Percentiles rank a stretch among this genome's conserved stretches.
These are phyloP conservation scores for Junco hyemalis DNA, from an alignment of 2,113 vertebrate species.

Conservation along the genomic window DNA sequence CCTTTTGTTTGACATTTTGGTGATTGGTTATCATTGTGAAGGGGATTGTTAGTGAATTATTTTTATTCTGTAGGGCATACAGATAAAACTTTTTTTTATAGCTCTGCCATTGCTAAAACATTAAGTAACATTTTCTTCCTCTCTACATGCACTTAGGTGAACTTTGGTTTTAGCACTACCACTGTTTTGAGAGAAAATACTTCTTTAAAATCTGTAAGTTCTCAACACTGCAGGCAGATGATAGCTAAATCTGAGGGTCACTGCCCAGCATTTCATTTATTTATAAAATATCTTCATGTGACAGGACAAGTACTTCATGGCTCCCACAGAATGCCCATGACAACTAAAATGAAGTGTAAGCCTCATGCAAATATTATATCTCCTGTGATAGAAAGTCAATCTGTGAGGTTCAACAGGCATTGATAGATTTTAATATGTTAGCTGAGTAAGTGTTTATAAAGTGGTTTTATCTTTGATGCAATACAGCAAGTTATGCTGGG, in stretches of 20 bases:
- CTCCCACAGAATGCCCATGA: neutral
- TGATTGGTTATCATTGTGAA: constrained; percentile 9
- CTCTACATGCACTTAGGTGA: neutral
- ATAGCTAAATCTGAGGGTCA: neutral
- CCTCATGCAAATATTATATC: neutral
- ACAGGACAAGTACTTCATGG: neutral
- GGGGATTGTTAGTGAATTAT: neutral
- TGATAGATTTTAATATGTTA: neutral
- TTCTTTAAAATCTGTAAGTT: neutral
- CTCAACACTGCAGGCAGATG: neutral
- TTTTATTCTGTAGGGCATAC: neutral
- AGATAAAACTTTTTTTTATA: neutral
- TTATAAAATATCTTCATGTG: neutral
- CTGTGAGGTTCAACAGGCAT: neutral
- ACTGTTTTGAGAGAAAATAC: neutral
- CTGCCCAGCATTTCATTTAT: neutral
- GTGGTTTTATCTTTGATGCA: neutral
- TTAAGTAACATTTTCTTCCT: neutral
- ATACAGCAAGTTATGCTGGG: neutral
- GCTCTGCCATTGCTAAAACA: neutral
- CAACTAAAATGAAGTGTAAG: neutral
- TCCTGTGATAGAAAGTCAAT: neutral
- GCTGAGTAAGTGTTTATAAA: neutral
- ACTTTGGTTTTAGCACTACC: neutral
- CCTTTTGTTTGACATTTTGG: constrained; percentile 44